A percentile compares a stretch with the other conserved stretches of the same genome.
Evolutionary conservation across 2,113 vertebrate genomes (phyloP).

Genomic region (Tringa solitaria): DNA sequence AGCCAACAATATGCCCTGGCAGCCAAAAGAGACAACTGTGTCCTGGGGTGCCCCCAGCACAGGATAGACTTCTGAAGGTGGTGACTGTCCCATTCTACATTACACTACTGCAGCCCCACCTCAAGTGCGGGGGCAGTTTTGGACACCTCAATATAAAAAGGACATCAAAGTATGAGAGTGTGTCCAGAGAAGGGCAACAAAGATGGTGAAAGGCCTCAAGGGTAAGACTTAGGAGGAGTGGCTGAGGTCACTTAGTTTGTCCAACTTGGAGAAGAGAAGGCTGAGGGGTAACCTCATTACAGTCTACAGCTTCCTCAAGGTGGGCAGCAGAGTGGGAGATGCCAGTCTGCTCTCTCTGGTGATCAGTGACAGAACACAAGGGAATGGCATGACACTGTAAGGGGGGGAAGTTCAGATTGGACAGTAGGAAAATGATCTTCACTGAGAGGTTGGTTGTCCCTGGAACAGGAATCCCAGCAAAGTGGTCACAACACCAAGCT

Average conservation of each 20-base stretch:
- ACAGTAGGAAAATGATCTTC: not conserved
- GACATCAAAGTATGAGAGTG: too few relatives aligned
- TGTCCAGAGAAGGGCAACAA: not conserved
- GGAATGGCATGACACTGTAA: not conserved
- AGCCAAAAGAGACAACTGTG: not conserved
- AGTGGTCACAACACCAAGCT: not conserved
- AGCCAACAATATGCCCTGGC: not conserved
- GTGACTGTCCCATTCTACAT: not conserved
- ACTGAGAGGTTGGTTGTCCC: not conserved
- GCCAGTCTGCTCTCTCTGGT: not conserved
- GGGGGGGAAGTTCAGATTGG: not conserved
- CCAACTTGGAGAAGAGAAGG: not conserved
- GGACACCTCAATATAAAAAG: too few relatives aligned
- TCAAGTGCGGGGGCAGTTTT: not conserved
- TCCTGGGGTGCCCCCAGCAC: not conserved
- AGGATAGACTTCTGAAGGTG: not conserved
- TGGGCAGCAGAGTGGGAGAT: rapidly evolving
- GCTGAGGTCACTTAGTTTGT: not conserved
- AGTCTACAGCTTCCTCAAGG: not conserved
- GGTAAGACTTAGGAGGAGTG: not conserved
- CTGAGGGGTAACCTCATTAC: not conserved
- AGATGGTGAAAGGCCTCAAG: too few relatives aligned
- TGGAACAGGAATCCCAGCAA: not conserved
- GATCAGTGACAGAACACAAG: not conserved
- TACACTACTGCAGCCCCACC: too few relatives aligned